Conservation (phyloP, 2,113 vertebrate genomes). For the Phrynocephalus versicolor region DNA sequence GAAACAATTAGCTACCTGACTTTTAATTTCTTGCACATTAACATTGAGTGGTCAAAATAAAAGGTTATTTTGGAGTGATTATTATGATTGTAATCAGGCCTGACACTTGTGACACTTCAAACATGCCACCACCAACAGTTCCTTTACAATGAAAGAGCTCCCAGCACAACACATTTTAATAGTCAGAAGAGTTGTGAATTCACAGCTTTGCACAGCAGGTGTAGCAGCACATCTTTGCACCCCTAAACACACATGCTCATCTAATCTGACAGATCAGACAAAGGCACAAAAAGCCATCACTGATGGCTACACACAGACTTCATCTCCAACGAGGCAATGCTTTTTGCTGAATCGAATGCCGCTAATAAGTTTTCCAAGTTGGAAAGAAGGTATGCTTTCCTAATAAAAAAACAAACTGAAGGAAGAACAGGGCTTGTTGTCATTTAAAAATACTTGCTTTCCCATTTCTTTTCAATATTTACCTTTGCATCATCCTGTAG, state of each 20-base stretch:
- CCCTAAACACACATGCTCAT: conserved; percentile 90
- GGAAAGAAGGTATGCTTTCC: conserved; percentile 78
- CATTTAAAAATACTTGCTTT: conserved; percentile 64
- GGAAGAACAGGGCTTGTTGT: conserved; percentile 61
- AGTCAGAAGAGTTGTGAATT: conserved; percentile 82
- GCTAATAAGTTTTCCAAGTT: conserved; percentile 79
- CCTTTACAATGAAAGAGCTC: conserved; percentile 84
- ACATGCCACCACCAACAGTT: conserved; percentile 86
- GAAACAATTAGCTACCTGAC: conserved; percentile 66
- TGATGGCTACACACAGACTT: conserved; percentile 82
- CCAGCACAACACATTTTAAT: conserved; percentile 81
- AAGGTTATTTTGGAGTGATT: conserved; percentile 73
- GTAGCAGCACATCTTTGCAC: conserved; percentile 87
- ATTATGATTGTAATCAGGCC: conserved; percentile 85
- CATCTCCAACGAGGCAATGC: conserved; percentile 74
- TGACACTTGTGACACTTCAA: conserved; percentile 92
- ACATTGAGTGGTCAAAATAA: conserved; percentile 68
- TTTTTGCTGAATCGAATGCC: conserved; percentile 61
- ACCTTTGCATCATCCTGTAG: conserved; percentile 68
- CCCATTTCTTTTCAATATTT: conserved; percentile 73
- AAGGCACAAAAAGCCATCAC: conserved; percentile 77
- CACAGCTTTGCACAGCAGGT: conserved; percentile 91
- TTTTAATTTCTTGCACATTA: conserved; percentile 63
- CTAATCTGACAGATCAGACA: conserved; percentile 90
- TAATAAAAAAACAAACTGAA: conserved; percentile 73